Evolutionary conservation across 35 echinoderm and acorn worm genomes (phyloP).

Genomic region (Apostichopus japonicus): DNA sequence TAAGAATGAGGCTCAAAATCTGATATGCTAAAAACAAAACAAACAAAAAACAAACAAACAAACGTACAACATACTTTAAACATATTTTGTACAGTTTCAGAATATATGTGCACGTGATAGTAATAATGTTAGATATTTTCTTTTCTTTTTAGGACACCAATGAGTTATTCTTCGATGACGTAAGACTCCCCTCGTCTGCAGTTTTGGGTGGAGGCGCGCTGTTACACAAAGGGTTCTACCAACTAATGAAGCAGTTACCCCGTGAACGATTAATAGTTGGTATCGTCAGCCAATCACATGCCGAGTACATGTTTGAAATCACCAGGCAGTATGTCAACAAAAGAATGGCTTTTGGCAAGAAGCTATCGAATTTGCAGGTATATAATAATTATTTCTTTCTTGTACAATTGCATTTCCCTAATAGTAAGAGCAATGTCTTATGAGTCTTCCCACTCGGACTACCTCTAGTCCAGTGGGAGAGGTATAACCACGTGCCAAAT

Average conservation of each 20-base stretch:
- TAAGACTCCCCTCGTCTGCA: conserved; percentile 69
- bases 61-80: no score
- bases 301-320: conserved; percentile 83
- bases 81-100: no score
- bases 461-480: background rate
- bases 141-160: conserved; percentile 58
- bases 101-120: background rate
- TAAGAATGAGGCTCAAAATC: no score
- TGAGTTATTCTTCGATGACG: conserved; percentile 87
- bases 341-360: conserved; percentile 81
- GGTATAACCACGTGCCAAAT: background rate
- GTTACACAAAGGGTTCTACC: conserved; percentile 73
- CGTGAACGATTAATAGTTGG: conserved; percentile 64
- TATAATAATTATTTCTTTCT: background rate
- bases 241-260: conserved; percentile 78
- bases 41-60: background rate
- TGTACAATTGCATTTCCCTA: background rate
- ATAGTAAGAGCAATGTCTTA: background rate
- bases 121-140: background rate
- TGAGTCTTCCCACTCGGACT: background rate
- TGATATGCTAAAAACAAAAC: no score
- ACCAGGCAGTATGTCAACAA: conserved; percentile 75
- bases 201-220: conserved; percentile 57
- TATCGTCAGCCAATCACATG: conserved; percentile 16
- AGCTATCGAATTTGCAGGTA: conserved; percentile 74